Evolutionary conservation across 1,140 invertebrate species (phyloP).

Genomic region (Bombus turneri): DNA sequence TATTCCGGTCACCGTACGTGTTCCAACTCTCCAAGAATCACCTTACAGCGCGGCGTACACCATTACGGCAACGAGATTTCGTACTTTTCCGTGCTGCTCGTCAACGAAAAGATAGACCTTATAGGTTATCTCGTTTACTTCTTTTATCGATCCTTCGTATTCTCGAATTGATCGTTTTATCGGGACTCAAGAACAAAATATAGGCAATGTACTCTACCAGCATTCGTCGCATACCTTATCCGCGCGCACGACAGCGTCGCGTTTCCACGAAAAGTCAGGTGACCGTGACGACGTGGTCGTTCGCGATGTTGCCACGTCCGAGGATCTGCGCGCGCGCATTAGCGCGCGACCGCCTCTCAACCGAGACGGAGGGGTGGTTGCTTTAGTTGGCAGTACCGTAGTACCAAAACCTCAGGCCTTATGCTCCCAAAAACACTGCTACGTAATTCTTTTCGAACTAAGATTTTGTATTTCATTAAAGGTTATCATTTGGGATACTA

Average conservation of each 20-base stretch:
- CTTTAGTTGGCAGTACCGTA: constrained; percentile 45
- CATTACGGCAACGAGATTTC: neutral
- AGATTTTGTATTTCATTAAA: neutral
- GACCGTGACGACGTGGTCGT: constrained; percentile 69
- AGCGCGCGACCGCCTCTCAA: constrained; percentile 25
- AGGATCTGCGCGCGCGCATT: constrained; percentile 35
- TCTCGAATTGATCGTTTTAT: neutral
- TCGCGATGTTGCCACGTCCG: constrained; percentile 64
- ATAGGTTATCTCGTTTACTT: neutral
- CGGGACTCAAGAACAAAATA: neutral
- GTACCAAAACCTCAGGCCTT: constrained; percentile 13
- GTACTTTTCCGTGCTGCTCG: neutral
- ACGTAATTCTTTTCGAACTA: neutral
- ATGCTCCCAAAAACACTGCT: neutral
- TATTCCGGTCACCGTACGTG: constrained; percentile 42
- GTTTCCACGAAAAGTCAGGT: constrained; percentile 71
- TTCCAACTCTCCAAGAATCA: constrained; percentile 14
- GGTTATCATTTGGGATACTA: neutral
- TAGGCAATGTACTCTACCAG: constrained; percentile 1
- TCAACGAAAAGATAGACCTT: neutral
- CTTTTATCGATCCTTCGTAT: neutral
- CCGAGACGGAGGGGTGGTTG: constrained; percentile 6
- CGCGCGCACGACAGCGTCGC: constrained; percentile 44
- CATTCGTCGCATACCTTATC: constrained; percentile 44
- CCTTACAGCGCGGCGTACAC: neutral